Evolutionary conservation across 2,888 invertebrate genomes (phyloP).

Genomic region (Temnothorax unifasciatus): DNA sequence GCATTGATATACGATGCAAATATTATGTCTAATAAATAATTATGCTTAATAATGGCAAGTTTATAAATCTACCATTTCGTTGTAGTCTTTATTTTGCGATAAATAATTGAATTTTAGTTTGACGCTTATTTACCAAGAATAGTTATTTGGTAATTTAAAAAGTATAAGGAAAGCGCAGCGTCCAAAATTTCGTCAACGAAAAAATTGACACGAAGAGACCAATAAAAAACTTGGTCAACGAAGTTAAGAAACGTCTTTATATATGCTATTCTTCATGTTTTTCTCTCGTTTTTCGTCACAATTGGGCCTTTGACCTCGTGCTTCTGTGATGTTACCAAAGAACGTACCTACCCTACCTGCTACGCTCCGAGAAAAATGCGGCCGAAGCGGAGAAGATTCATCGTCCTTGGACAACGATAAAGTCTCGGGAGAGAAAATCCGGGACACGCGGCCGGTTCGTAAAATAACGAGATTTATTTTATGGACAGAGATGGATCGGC

Average conservation of each 20-base stretch:
- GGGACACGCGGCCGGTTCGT: slow-evolving; percentile 14
- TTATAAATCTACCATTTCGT: neutral
- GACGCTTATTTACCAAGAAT: neutral
- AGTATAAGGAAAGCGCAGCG: neutral
- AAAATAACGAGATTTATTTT: slow-evolving; percentile 61
- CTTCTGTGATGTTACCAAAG: slow-evolving; percentile 45
- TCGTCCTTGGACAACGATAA: slow-evolving; percentile 51
- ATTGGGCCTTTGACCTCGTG: slow-evolving; percentile 2
- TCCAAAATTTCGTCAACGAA: neutral
- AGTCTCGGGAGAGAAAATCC: slow-evolving; percentile 45
- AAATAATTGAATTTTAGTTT: neutral
- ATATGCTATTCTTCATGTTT: neutral
- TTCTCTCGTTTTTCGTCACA: neutral
- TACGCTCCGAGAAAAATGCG: slow-evolving; percentile 26
- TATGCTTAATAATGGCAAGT: neutral
- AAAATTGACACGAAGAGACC: neutral
- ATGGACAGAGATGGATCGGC: slow-evolving; percentile 58
- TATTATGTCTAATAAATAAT: slow-evolving; percentile 14
- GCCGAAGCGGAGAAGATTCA: slow-evolving; percentile 46
- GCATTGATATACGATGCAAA: neutral
- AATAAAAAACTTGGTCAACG: neutral
- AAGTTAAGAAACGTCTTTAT: neutral
- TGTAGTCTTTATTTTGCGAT: neutral
- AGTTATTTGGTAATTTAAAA: neutral
- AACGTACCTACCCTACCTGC: neutral